Evolutionary conservation across 64 coral and sea anemone genomes (phyloP).

Genomic region (Exaiptasia diaphana): DNA sequence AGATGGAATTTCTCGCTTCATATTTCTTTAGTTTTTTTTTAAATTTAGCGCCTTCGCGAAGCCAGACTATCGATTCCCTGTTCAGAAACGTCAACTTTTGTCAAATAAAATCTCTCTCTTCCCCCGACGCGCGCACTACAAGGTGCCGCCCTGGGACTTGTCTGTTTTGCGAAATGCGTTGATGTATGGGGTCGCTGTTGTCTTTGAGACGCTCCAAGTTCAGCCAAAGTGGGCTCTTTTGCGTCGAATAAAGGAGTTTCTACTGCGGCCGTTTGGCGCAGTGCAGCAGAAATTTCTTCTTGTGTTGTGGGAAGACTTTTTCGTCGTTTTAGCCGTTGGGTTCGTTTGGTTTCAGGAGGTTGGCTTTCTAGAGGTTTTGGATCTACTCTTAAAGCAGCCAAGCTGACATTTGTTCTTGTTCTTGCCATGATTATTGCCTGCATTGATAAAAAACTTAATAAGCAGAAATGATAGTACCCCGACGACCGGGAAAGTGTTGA

Average conservation of each 20-base stretch:
- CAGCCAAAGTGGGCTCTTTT: neutral
- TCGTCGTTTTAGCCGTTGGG: neutral
- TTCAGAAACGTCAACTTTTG: constrained; percentile 27
- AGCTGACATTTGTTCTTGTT: constrained; percentile 49
- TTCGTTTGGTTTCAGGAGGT: neutral
- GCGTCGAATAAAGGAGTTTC: neutral
- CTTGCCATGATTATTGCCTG: constrained; percentile 49
- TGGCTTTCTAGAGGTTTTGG: neutral
- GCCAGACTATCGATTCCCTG: constrained; percentile 35
- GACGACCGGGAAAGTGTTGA: too few species aligned
- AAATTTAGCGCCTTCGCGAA: too few species aligned
- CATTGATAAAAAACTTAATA: too few species aligned
- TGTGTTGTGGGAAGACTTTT: constrained; percentile 22
- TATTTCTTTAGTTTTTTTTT: too few species aligned
- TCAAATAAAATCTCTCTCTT: constrained; percentile 27
- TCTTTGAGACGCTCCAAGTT: neutral
- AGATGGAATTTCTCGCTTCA: too few species aligned
- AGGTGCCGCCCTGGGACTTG: constrained; percentile 27
- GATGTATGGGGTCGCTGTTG: constrained; percentile 48
- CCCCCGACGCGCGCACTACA: neutral
- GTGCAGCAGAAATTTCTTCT: constrained; percentile 17
- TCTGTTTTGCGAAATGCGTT: constrained; percentile 16
- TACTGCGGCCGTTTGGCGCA: neutral
- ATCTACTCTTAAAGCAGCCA: constrained; percentile 26
- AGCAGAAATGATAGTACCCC: too few species aligned